Conservation (phyloP, 2,888 invertebrate species). For the Yponomeuta sedellus region DNA sequence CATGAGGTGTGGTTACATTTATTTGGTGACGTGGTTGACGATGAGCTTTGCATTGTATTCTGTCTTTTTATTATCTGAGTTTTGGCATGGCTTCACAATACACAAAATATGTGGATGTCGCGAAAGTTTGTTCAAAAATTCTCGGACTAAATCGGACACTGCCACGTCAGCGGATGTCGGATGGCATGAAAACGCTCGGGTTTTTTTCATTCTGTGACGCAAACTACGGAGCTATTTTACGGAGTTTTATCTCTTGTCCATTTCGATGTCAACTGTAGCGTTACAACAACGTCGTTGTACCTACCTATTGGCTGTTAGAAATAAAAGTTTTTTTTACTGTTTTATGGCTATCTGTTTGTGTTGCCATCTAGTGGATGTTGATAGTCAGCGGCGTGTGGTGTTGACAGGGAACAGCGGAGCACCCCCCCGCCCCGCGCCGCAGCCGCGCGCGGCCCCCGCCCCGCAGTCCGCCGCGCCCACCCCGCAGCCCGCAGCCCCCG, state of each 20-base stretch:
- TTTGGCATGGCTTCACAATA: not conserved
- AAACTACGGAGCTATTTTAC: not conserved
- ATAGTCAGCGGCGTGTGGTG: not conserved
- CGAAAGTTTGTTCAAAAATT: constrained; percentile 15
- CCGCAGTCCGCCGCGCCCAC: constrained; percentile 23
- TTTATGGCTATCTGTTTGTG: not conserved
- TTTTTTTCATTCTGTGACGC: not conserved
- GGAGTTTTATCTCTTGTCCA: not conserved
- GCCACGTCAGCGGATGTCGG: not conserved
- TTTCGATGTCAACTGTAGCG: not conserved
- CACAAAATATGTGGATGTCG: not conserved
- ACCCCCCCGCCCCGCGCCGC: constrained; percentile 15
- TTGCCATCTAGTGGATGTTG: not conserved
- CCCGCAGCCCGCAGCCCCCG: constrained; percentile 24
- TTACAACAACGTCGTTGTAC: not conserved
- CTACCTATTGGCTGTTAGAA: not conserved
- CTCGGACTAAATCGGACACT: constrained; percentile 6
- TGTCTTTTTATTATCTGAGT: not conserved
- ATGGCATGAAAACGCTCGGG: not conserved
- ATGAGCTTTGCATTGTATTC: constrained; percentile 15
- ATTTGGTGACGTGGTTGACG: constrained; percentile 11
- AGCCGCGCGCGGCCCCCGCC: constrained; percentile 21
- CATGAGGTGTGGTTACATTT: constrained; percentile 42
- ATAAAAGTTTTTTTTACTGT: not conserved
- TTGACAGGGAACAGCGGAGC: not conserved